These are phyloP conservation scores for Graptemys geographica DNA, from an alignment of 2,797 vertebrate species.

Conservation along the genomic window DNA sequence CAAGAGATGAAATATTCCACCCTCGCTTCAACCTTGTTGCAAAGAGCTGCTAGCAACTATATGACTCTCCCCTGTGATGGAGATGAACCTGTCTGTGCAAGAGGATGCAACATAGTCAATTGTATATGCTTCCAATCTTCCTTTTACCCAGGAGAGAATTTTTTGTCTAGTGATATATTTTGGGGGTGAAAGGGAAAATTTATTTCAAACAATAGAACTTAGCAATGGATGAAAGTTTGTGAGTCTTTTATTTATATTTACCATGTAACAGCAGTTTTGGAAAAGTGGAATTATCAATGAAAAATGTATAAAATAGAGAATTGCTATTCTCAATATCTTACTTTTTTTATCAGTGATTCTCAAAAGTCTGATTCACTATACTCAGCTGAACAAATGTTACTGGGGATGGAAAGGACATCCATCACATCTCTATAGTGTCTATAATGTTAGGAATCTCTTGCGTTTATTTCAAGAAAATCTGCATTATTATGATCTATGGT, in stretches of 20 bases:
- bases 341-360: background rate
- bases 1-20: background rate
- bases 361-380: background rate
- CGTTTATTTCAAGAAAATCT: background rate
- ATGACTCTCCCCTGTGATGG: background rate
- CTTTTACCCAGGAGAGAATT: background rate
- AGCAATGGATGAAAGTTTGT: background rate
- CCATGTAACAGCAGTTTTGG: background rate
- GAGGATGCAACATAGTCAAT: background rate
- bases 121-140: background rate
- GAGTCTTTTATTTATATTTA: background rate
- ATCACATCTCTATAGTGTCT: background rate
- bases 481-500: slow-evolving; percentile 36
- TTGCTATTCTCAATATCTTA: background rate
- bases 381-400: background rate
- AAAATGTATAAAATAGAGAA: background rate
- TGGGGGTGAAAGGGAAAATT: background rate
- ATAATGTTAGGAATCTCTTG: background rate
- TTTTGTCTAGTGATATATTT: background rate
- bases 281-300: background rate
- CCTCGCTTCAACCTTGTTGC: background rate
- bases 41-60: background rate
- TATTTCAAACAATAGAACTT: background rate
- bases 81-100: background rate
- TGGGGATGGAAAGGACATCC: background rate